phyloP scores from a whole-genome alignment of 2,888 invertebrate species.

The Amphimallon solstitiale region DNA sequence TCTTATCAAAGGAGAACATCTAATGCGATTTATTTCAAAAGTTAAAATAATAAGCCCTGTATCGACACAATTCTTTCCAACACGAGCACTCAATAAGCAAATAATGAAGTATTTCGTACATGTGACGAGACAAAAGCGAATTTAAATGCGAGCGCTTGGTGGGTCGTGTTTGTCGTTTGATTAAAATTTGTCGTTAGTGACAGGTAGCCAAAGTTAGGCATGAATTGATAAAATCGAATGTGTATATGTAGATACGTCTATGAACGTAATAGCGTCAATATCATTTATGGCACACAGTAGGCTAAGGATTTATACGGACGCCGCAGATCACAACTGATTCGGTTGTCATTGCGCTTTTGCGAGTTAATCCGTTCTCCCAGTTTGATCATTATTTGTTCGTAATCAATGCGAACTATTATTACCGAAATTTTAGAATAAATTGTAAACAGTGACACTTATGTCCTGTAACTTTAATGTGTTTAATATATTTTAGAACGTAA shows the following conservation, averaged over 20 bases:
- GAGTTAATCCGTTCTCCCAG: slow-evolving; percentile 35
- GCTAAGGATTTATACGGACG: slow-evolving; percentile 49
- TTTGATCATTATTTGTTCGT: slow-evolving; percentile 30
- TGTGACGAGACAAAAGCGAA: background rate
- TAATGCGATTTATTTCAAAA: no score
- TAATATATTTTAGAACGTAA: no score
- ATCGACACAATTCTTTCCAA: no score
- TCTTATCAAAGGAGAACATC: no score
- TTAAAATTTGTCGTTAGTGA: slow-evolving; percentile 41
- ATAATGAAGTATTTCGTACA: no score
- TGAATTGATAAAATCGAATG: slow-evolving; percentile 43
- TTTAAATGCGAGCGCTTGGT: background rate
- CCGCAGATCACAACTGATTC: slow-evolving; percentile 54
- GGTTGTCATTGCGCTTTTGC: slow-evolving; percentile 49
- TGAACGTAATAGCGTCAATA: slow-evolving; percentile 2
- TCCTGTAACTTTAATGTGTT: no score
- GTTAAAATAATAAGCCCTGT: no score
- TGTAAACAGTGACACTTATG: no score
- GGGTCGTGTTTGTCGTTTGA: slow-evolving; percentile 43
- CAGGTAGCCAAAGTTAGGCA: slow-evolving; percentile 44
- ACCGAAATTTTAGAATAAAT: background rate
- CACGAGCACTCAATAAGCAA: no score
- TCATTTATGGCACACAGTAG: slow-evolving; percentile 11
- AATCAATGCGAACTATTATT: slow-evolving; percentile 4
- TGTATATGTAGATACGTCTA: background rate